phyloP scores from a whole-genome alignment of 1,140 invertebrate genomes.

The Venustaconcha ellipsiformis region DNA sequence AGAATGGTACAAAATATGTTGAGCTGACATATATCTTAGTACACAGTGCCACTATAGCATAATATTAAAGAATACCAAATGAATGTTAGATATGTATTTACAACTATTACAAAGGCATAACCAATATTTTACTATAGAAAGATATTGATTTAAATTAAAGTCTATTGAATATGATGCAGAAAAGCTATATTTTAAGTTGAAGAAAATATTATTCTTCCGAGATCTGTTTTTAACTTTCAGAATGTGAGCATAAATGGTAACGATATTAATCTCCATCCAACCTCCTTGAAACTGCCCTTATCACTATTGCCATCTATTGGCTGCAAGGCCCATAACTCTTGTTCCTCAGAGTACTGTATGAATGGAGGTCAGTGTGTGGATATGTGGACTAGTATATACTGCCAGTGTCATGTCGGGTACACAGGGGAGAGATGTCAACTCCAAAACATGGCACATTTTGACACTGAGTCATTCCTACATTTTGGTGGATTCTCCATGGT shows the following conservation, averaged over 20 bases:
- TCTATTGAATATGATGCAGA: too few relatives aligned
- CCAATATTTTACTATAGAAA: too few relatives aligned
- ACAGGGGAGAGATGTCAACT: constrained; percentile 36
- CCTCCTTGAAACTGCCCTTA: background rate
- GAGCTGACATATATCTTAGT: too few relatives aligned
- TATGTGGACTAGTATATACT: constrained; percentile 44
- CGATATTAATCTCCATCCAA: constrained; percentile 4
- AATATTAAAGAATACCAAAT: too few relatives aligned
- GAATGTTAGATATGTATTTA: too few relatives aligned
- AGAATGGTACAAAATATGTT: too few relatives aligned
- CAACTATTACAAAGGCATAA: too few relatives aligned
- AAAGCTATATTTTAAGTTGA: too few relatives aligned
- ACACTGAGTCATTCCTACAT: constrained; percentile 40
- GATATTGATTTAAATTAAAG: too few relatives aligned
- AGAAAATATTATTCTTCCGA: too few relatives aligned
- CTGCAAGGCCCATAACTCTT: constrained; percentile 41
- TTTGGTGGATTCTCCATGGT: constrained; percentile 35
- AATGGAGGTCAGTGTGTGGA: constrained; percentile 54
- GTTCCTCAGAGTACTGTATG: constrained; percentile 31
- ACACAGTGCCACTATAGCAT: too few relatives aligned
- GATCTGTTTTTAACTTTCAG: constrained; percentile 5
- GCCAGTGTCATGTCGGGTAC: constrained; percentile 46
- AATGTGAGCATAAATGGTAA: constrained; percentile 15
- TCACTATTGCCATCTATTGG: constrained; percentile 10
- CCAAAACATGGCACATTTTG: constrained; percentile 49